Evolutionary conservation across 2,888 invertebrate species (phyloP), one percentile per base, ranked within the genome.

Genomic region (Scaptodrosophila latifasciaeformis): DNA sequence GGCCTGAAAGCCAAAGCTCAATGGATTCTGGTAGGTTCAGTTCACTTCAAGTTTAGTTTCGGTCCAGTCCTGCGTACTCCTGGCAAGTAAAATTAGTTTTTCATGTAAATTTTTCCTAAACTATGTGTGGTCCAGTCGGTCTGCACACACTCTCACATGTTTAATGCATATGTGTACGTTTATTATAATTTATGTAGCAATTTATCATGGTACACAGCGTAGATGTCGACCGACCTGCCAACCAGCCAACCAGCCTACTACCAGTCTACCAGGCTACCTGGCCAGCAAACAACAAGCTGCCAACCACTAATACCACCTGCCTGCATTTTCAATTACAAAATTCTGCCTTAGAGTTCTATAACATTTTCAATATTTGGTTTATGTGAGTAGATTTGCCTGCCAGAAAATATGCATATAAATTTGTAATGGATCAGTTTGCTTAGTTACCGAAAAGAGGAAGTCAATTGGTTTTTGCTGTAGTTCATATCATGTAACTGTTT

Each of bases 111-210:
- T 79, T 67, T 66, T 58, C 61, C 51, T 69, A 52, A 50, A 62
- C 61, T 62, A 57, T 60, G 50, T 68, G 68, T 47, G 74, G 70
- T 58, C 37, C 37, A 50, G 43, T 13, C 24, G 17, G 34, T n/a
- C 34, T 37, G 37, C 29, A 13, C 27, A 7, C 21, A 13, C 2
- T 9, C 17, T 29, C 2, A 37, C n/a, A 10, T 24, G 35, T 34
- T 21, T 49, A 30, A 37, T 21, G 37, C 37, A 50, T 61, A 61
- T 65, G 65, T 42, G 12, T 62, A 58, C 57, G 69, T 71, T 65
- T 62, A 67, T 70, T 72, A 76, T 69, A 75, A 75, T 79, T 79
- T 76, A 79, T 75, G 70, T 79, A 72, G 70, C 70, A 79, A 78
- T 75, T 70, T 70, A 79, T 75, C 79, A 75, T 76, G 65, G 50